A percentile compares a stretch with the other conserved stretches of the same genome.
These are phyloP conservation scores for Drosophila differens DNA, from an alignment of 2,888 invertebrate genomes.

Conservation along the genomic window DNA sequence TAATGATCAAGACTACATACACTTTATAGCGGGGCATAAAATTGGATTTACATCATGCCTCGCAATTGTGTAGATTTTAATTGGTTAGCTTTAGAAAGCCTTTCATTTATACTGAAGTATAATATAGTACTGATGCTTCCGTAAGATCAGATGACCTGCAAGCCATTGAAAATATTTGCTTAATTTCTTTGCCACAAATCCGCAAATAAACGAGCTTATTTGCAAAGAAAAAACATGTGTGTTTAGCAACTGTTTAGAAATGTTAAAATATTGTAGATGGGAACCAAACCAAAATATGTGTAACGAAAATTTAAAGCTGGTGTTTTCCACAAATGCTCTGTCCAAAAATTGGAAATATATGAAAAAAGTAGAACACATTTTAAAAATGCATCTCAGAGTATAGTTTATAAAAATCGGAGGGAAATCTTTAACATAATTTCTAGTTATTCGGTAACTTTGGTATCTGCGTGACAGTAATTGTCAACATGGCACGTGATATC, in stretches of 20 bases:
- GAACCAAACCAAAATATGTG: neutral
- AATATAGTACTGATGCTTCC: neutral
- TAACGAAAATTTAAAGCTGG: neutral
- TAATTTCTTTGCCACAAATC: too few relatives aligned
- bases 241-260: neutral
- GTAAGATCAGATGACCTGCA: too few relatives aligned
- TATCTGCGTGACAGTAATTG: conserved; percentile 32
- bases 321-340: neutral
- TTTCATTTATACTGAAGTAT: neutral
- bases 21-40: neutral
- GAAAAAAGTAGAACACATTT: neutral
- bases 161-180: too few relatives aligned
- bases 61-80: neutral
- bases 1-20: neutral
- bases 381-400: neutral
- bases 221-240: neutral
- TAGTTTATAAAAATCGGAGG: neutral
- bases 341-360: neutral
- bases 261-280: neutral
- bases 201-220: neutral
- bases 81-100: neutral
- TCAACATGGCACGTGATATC: conserved; percentile 60
- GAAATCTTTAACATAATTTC: neutral
- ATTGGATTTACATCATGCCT: neutral
- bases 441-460: neutral